Conservation (phyloP, 2,797 vertebrate genomes). For the Ara ararauna region DNA sequence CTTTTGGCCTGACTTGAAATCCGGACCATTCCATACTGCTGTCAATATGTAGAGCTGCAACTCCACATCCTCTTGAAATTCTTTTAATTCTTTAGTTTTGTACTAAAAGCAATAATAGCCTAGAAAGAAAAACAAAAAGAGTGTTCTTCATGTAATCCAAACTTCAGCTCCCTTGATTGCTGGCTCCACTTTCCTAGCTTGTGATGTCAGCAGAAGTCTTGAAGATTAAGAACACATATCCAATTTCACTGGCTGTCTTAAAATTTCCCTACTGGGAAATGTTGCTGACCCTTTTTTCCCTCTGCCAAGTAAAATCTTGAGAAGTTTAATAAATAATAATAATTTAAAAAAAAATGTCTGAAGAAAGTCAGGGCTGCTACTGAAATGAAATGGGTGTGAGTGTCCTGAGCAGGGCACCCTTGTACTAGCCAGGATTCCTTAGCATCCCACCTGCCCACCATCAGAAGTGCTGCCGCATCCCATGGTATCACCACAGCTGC, state of each 20-base stretch:
- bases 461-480: background rate
- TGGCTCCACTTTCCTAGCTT: background rate
- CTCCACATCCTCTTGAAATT: background rate
- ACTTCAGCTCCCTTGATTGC: background rate
- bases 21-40: background rate
- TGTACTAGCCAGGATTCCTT: background rate
- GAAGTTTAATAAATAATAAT: background rate
- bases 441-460: background rate
- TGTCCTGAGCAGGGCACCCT: accelerated
- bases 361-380: background rate
- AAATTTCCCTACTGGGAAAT: slow-evolving; percentile 1
- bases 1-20: background rate
- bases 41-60: background rate
- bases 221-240: slow-evolving; percentile 29
- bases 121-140: slow-evolving; percentile 17
- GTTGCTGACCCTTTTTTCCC: background rate
- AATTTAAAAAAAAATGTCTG: background rate
- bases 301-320: background rate
- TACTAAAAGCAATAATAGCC: background rate
- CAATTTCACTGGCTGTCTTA: background rate
- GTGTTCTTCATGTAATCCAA: background rate
- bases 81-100: background rate
- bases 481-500: background rate
- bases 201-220: slow-evolving; percentile 34
- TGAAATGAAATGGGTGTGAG: background rate